Percentiles rank a stretch among this genome's conserved stretches.
These are phyloP conservation scores for Lochmaea capreae DNA, from an alignment of 2,888 invertebrate species.

Conservation along the genomic window DNA sequence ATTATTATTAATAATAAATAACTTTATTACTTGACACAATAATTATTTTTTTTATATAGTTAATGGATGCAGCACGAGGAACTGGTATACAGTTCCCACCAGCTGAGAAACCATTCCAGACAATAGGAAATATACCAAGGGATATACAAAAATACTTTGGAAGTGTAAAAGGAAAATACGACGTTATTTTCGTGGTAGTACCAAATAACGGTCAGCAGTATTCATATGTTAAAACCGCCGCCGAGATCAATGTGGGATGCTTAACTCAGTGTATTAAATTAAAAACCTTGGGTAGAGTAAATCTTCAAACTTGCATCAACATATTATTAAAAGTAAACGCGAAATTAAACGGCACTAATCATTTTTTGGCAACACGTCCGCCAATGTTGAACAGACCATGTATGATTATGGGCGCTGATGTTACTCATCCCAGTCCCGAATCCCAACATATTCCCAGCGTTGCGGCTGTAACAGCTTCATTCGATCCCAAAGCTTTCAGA, in stretches of 20 bases:
- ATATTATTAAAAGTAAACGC: conserved; percentile 81
- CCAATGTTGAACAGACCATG: conserved; percentile 64
- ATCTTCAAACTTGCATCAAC: conserved; percentile 74
- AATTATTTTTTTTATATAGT: neutral
- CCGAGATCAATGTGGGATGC: conserved; percentile 76
- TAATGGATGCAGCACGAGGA: conserved; percentile 34
- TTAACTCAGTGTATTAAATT: conserved; percentile 80
- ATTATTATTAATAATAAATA: too few species aligned
- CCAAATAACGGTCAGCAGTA: conserved; percentile 63
- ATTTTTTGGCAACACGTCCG: conserved; percentile 61
- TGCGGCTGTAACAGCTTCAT: conserved; percentile 81
- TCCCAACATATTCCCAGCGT: conserved; percentile 74
- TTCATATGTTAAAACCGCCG: conserved; percentile 73
- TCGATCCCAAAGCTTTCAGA: conserved; percentile 74
- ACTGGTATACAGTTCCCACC: conserved; percentile 35
- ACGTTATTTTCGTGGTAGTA: conserved; percentile 74
- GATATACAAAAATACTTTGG: conserved; percentile 5
- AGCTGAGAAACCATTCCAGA: conserved; percentile 41
- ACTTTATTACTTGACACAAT: neutral
- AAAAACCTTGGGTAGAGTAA: conserved; percentile 68
- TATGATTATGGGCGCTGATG: conserved; percentile 84
- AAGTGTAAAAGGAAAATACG: conserved; percentile 55
- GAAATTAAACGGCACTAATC: conserved; percentile 87
- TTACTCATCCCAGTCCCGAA: conserved; percentile 91
- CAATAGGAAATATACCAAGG: conserved; percentile 23